Evolutionary conservation across 1,140 invertebrate genomes (phyloP), one percentile per base, ranked within the genome.

Genomic region (Grapholita molesta): DNA sequence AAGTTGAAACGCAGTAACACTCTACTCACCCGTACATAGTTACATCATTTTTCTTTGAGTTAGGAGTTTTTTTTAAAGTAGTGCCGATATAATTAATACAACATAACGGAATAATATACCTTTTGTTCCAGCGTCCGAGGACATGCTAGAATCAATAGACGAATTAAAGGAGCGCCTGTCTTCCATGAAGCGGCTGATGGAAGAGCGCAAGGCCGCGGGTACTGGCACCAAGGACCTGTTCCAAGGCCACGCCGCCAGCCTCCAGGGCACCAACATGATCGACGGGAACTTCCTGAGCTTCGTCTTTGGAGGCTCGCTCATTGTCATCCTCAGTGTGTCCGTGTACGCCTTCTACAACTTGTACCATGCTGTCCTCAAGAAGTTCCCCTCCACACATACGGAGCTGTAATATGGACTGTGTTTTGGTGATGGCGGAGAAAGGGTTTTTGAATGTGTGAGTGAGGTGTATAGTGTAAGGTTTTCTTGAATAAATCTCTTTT

Each of bases 331-430:
- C 0, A 94, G 94, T 71, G 96, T 97, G 57, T 96, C 95, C 52
- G 92, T 95, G 1, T 97, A 97, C 77, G 96, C 96, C 0, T 97
- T 97, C 84, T 96, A 97, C 75, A 97, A 96, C 87, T 90, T 97
- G 0, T 97, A 96, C 78, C 92, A 94, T 73, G 96, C 96, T 6
- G 95, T 97, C 33, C 83, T 96, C 1, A 97, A 96, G 85, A 96
- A 96, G 83, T 96, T 96, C 78, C 95, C 95, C 0, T 94, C 95
- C 0, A 93, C 92, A 38, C 96, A 97, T 80, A 96, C 95, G 7
- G 96, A 97, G 88, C 85, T 96, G 69, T 96, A 94, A 94, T 79
- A 69, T 73, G 38, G 48, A 65, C 42, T 65, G 61, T 12, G 23
- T 33, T n/a, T n/a, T n/a, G n/a, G 7, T 6, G 55, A n/a, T 25